These are phyloP conservation scores for Tetraodon nigroviridis DNA, from an alignment of 2,113 vertebrate genomes.

Conservation along the genomic window DNA sequence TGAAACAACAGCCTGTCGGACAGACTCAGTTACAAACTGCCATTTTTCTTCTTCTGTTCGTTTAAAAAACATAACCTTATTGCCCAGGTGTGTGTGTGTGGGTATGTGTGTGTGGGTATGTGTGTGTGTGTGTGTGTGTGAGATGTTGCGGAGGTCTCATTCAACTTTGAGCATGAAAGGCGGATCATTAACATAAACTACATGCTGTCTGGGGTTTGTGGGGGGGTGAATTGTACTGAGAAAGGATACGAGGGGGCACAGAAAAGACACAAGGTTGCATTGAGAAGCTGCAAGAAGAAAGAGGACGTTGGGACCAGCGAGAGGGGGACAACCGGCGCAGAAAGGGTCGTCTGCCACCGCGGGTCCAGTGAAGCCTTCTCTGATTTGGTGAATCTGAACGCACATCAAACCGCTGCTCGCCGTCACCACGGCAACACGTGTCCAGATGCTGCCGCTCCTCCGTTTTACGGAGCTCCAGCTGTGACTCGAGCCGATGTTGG, in stretches of 20 bases:
- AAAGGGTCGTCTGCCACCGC: slow-evolving; percentile 69
- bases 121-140: slow-evolving; percentile 10
- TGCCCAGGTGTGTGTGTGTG: too few relatives aligned
- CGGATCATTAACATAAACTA: slow-evolving; percentile 85
- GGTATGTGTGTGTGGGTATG: slow-evolving; percentile 9
- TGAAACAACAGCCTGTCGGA: slow-evolving; percentile 78
- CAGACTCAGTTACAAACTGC: background rate
- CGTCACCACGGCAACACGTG: slow-evolving; percentile 50
- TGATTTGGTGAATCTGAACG: slow-evolving; percentile 73
- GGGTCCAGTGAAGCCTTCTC: slow-evolving; percentile 84
- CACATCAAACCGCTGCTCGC: slow-evolving; percentile 13
- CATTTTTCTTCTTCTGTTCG: too few relatives aligned
- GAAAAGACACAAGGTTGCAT: slow-evolving; percentile 59
- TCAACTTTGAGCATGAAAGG: slow-evolving; percentile 82
- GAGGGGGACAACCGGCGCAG: slow-evolving; percentile 55
- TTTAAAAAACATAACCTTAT: too few relatives aligned
- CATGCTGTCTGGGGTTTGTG: slow-evolving; percentile 74
- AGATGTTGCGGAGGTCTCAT: slow-evolving; percentile 74
- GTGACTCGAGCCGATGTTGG: background rate
- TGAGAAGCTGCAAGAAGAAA: slow-evolving; percentile 63
- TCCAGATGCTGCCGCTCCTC: slow-evolving; percentile 56
- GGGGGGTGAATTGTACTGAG: slow-evolving; percentile 51
- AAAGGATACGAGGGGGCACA: slow-evolving; percentile 77
- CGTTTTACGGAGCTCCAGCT: background rate
- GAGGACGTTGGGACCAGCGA: slow-evolving; percentile 66